Conservation (phyloP, 2,888 invertebrate species). For the Aphidoletes aphidimyza region DNA sequence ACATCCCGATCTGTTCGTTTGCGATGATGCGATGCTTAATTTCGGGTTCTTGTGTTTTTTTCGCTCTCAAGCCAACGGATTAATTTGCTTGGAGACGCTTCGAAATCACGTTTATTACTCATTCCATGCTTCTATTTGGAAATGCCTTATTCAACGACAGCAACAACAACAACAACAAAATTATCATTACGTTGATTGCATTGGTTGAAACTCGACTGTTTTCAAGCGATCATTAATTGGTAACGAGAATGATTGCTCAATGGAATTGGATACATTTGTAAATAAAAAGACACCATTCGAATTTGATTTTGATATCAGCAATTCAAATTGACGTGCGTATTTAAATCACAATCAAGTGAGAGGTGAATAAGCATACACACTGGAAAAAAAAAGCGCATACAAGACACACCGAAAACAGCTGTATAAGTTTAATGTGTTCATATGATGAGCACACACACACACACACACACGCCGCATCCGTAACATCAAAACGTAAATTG, state of each 20-base stretch:
- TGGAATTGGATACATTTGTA: not conserved
- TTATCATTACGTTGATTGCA: not conserved
- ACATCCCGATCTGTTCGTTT: conserved; percentile 8
- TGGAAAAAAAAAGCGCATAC: not conserved
- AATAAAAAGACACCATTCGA: not conserved
- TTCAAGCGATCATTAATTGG: not conserved
- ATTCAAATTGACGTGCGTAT: conserved; percentile 41
- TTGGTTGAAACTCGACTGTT: not conserved
- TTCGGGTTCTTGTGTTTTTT: not conserved
- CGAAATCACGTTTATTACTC: not conserved
- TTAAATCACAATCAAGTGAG: conserved; percentile 4
- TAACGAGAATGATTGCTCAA: not conserved
- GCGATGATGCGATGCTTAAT: conserved; percentile 3
- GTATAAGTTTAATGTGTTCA: not conserved
- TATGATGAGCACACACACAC: not conserved
- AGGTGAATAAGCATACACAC: conserved; percentile 36
- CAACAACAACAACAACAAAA: not conserved
- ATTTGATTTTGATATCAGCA: not conserved
- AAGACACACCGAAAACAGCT: conserved; percentile 23
- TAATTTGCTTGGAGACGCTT: conserved; percentile 26
- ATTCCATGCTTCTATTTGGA: not conserved
- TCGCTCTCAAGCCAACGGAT: not conserved
- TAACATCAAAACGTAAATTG: not conserved
- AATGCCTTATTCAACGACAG: not conserved
- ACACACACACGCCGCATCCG: not conserved